phyloP scores from a whole-genome alignment of 2,888 invertebrate genomes.

The Clanis bilineata region DNA sequence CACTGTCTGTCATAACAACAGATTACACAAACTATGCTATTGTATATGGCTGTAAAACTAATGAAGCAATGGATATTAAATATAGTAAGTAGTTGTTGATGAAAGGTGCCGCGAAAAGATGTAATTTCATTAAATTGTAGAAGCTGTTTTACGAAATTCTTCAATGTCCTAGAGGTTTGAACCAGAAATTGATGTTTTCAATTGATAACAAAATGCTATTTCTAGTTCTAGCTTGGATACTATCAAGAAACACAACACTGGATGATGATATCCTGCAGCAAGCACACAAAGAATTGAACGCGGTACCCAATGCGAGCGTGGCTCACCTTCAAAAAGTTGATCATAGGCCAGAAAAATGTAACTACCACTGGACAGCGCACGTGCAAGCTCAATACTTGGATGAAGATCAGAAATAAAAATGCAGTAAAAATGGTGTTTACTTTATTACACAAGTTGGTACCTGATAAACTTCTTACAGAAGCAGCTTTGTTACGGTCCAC shows the following conservation, averaged over 20 bases:
- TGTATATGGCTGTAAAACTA: constrained; percentile 62
- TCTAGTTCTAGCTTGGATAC: constrained; percentile 68
- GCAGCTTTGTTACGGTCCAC: too few relatives aligned
- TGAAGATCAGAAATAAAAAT: constrained; percentile 20
- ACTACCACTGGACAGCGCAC: constrained; percentile 62
- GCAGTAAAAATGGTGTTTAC: constrained; percentile 17
- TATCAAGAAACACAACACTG: constrained; percentile 51
- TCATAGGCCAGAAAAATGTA: constrained; percentile 48
- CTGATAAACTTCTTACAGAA: too few relatives aligned
- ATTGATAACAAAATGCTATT: neutral
- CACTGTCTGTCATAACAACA: constrained; percentile 60
- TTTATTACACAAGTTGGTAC: too few relatives aligned
- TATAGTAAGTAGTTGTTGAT: constrained; percentile 59
- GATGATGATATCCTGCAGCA: constrained; percentile 36
- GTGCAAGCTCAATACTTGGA: constrained; percentile 47
- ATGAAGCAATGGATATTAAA: constrained; percentile 48
- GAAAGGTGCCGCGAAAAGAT: too few relatives aligned
- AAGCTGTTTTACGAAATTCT: too few relatives aligned
- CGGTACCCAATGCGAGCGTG: constrained; percentile 51
- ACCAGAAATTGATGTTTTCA: too few relatives aligned
- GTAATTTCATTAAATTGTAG: too few relatives aligned
- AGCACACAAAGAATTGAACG: constrained; percentile 47
- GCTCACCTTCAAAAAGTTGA: constrained; percentile 54
- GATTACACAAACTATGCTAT: constrained; percentile 68
- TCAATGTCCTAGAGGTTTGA: too few relatives aligned